These are phyloP conservation scores for Ciconia boyciana DNA, from an alignment of 2,113 vertebrate genomes.

Conservation along the genomic window DNA sequence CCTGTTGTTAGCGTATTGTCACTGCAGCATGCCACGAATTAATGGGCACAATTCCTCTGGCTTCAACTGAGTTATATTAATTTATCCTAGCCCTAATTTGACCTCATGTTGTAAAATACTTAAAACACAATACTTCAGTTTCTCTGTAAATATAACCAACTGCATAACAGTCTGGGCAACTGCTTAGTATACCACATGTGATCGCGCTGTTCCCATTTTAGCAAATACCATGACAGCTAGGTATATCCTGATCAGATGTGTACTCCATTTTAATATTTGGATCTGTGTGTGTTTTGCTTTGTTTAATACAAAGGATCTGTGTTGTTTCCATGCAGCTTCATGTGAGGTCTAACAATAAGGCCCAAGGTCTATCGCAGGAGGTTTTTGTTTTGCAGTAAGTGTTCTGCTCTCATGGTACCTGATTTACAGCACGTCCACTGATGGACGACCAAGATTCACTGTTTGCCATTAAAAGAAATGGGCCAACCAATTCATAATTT, in stretches of 20 bases:
- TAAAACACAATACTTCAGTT: not conserved
- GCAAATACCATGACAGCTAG: not conserved
- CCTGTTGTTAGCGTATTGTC: not conserved
- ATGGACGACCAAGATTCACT: constrained; percentile 22
- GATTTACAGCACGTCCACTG: constrained; percentile 9
- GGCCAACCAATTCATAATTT: constrained; percentile 50
- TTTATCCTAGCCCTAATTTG: not conserved
- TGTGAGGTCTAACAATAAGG: not conserved
- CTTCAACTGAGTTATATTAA: not conserved
- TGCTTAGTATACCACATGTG: accelerated
- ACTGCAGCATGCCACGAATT: not conserved
- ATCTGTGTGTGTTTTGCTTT: not conserved
- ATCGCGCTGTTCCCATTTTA: not conserved
- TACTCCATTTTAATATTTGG: not conserved
- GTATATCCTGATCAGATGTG: not conserved
- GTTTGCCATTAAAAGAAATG: constrained; percentile 55
- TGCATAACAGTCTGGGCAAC: not conserved
- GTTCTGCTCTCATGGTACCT: not conserved
- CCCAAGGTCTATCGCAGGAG: not conserved
- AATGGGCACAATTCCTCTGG: not conserved
- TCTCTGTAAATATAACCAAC: not conserved
- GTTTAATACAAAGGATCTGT: accelerated
- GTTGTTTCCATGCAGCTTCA: not conserved
- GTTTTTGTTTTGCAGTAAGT: not conserved
- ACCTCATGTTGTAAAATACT: not conserved